These are phyloP conservation scores for Elachura formosa DNA, from an alignment of 2,113 vertebrate species.

Conservation along the genomic window DNA sequence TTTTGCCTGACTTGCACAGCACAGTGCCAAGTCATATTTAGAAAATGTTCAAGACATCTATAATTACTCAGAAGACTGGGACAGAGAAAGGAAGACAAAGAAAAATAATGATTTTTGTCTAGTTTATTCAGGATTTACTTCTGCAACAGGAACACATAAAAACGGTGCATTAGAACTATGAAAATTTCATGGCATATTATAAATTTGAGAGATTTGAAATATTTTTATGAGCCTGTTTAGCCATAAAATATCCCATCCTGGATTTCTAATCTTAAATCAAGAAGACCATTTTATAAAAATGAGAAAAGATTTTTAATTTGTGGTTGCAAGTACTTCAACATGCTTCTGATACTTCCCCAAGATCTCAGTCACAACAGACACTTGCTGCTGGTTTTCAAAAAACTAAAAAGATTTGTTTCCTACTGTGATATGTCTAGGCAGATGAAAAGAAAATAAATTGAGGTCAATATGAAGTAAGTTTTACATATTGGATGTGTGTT, in stretches of 20 bases:
- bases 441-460: background rate
- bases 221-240: background rate
- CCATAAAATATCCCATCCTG: background rate
- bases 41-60: background rate
- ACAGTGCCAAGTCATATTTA: background rate
- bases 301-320: background rate
- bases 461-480: background rate
- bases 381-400: background rate
- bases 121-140: background rate
- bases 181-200: background rate
- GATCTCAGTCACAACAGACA: background rate
- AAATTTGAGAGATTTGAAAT: background rate
- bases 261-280: background rate
- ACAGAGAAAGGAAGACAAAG: background rate
- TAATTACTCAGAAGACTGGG: background rate
- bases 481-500: background rate
- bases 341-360: background rate
- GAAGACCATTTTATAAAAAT: background rate
- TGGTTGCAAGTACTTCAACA: background rate
- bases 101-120: background rate
- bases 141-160: background rate
- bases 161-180: background rate
- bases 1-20: slow-evolving; percentile 58
- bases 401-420: background rate
- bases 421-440: background rate